phyloP scores from a whole-genome alignment of 1,140 invertebrate species.

The Eumaeus atala region DNA sequence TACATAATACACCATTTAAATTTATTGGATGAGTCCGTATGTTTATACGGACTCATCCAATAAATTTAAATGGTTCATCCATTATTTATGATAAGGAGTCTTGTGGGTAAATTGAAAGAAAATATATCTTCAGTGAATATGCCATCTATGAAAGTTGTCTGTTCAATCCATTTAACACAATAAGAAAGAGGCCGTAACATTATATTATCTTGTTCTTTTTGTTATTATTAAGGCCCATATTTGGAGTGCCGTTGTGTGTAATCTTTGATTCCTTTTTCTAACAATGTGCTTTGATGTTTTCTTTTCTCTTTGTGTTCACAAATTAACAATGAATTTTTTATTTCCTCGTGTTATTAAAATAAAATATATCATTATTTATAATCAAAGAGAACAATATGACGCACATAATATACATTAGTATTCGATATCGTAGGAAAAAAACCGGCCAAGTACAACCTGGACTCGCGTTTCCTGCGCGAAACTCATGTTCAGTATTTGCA shows the following conservation, averaged over 20 bases:
- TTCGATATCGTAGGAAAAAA: too few relatives aligned
- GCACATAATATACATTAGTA: too few relatives aligned
- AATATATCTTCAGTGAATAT: conserved; percentile 8
- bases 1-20: neutral
- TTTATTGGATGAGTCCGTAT: too few relatives aligned
- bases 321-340: neutral
- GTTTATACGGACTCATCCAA: too few relatives aligned
- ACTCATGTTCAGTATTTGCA: too few relatives aligned
- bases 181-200: conserved; percentile 9
- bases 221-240: conserved; percentile 8
- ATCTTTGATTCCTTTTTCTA: conserved; percentile 5
- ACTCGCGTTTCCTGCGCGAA: too few relatives aligned
- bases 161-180: conserved; percentile 12
- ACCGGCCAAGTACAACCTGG: too few relatives aligned
- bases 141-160: conserved; percentile 9
- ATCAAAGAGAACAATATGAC: too few relatives aligned
- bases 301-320: neutral
- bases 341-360: too few relatives aligned
- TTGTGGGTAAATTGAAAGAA: conserved; percentile 11
- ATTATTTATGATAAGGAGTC: conserved; percentile 2
- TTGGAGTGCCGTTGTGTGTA: neutral
- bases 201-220: conserved; percentile 7
- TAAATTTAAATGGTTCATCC: neutral
- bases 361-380: too few relatives aligned
- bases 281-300: conserved; percentile 4